Evolutionary conservation across 2,113 vertebrate genomes (phyloP).

Genomic region (Oryzias curvinotus): DNA sequence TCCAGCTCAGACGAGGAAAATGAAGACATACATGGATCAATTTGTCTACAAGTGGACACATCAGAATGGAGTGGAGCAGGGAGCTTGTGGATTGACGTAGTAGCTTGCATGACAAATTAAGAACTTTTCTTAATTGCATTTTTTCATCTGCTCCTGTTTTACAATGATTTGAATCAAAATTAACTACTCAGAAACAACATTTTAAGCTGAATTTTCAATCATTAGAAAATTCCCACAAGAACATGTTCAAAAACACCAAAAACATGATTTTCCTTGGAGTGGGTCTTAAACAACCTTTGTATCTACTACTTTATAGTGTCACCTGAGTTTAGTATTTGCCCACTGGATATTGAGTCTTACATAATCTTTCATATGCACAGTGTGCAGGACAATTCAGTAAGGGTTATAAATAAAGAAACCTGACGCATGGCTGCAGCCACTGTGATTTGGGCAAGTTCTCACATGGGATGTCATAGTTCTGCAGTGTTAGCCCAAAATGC

Average conservation of each 20-base stretch:
- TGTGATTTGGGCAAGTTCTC: slow-evolving; percentile 73
- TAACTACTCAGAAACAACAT: too few relatives aligned
- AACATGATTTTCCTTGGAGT: slow-evolving; percentile 28
- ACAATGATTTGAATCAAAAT: too few relatives aligned
- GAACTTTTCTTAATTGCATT: slow-evolving; percentile 13
- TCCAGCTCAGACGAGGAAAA: too few relatives aligned
- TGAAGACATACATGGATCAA: too few relatives aligned
- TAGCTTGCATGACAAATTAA: not conserved
- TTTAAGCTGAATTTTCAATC: too few relatives aligned
- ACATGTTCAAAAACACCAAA: too few relatives aligned
- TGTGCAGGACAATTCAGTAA: slow-evolving; percentile 69
- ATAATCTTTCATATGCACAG: slow-evolving; percentile 70
- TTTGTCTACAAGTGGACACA: too few relatives aligned
- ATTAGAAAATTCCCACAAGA: not conserved
- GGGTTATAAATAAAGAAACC: slow-evolving; percentile 75
- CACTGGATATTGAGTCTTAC: slow-evolving; percentile 60
- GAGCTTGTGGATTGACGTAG: not conserved
- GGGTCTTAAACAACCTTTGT: slow-evolving; percentile 51
- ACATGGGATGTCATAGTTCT: slow-evolving; percentile 74
- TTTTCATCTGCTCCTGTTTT: not conserved
- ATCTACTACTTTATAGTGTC: slow-evolving; percentile 46
- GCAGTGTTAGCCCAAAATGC: slow-evolving; percentile 66
- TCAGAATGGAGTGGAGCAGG: not conserved
- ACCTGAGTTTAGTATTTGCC: slow-evolving; percentile 52
- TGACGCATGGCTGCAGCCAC: slow-evolving; percentile 71